phyloP scores from a whole-genome alignment of 2,113 vertebrate genomes.

The Empidonax traillii region DNA sequence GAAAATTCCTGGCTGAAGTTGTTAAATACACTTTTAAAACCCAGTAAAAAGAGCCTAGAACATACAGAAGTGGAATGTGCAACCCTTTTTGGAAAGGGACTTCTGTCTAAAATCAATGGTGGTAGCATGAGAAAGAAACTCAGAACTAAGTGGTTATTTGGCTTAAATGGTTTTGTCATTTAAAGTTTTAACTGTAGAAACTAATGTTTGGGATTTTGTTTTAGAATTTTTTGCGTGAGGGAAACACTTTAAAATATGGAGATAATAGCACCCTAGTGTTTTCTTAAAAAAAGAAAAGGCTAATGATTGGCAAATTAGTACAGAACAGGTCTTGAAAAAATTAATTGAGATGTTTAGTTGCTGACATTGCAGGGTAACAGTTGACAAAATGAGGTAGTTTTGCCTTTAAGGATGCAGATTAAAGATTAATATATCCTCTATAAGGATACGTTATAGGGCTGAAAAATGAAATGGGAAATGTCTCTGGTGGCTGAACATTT shows the following conservation, averaged over 20 bases:
- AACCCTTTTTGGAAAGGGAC: neutral
- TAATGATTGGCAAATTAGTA: neutral
- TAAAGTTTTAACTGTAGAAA: neutral
- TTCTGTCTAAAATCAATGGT: accelerated
- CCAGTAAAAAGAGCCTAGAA: neutral
- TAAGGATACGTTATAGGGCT: neutral
- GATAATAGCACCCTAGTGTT: neutral
- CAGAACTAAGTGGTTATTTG: neutral
- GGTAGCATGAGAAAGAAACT: neutral
- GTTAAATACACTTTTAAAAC: neutral
- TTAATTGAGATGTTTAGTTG: neutral
- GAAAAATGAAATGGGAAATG: neutral
- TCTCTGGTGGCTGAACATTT: neutral
- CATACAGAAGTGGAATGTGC: neutral
- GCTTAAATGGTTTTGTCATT: neutral
- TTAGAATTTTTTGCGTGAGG: accelerated
- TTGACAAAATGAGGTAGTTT: neutral
- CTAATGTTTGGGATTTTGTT: neutral
- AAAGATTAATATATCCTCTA: neutral
- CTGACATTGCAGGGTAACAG: neutral
- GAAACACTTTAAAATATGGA: neutral
- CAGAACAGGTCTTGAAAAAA: neutral
- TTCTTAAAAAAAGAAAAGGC: neutral
- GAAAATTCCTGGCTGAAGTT: neutral
- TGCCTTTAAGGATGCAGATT: neutral